Conservation (phyloP, 2,113 vertebrate species). For the Tyrannus savana region DNA sequence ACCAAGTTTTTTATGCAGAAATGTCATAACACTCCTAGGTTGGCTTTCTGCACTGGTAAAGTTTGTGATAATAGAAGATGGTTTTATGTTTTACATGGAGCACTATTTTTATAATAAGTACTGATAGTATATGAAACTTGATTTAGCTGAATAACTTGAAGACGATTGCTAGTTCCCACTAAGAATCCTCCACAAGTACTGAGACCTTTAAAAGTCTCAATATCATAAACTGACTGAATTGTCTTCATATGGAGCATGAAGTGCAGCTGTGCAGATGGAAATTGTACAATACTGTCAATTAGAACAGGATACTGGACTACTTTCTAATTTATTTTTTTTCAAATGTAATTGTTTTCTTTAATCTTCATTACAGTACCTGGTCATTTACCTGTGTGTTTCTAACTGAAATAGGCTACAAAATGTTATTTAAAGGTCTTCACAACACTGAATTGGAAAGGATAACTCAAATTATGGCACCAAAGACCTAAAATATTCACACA, state of each 20-base stretch:
- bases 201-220: background rate
- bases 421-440: background rate
- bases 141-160: background rate
- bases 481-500: background rate
- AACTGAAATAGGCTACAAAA: background rate
- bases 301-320: background rate
- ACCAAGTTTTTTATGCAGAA: background rate
- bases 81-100: background rate
- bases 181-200: background rate
- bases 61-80: background rate
- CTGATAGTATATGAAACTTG: background rate
- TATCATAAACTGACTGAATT: background rate
- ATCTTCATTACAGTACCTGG: background rate
- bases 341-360: background rate
- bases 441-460: background rate
- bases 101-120: background rate
- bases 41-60: background rate
- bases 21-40: background rate
- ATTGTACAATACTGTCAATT: background rate
- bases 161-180: background rate
- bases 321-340: background rate
- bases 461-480: background rate
- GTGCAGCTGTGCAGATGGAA: background rate
- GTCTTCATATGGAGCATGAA: background rate
- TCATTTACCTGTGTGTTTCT: background rate